Evolutionary conservation across 2,888 invertebrate genomes (phyloP), one percentile per base, ranked within the genome.

Genomic region (Campopleginae sp.): DNA sequence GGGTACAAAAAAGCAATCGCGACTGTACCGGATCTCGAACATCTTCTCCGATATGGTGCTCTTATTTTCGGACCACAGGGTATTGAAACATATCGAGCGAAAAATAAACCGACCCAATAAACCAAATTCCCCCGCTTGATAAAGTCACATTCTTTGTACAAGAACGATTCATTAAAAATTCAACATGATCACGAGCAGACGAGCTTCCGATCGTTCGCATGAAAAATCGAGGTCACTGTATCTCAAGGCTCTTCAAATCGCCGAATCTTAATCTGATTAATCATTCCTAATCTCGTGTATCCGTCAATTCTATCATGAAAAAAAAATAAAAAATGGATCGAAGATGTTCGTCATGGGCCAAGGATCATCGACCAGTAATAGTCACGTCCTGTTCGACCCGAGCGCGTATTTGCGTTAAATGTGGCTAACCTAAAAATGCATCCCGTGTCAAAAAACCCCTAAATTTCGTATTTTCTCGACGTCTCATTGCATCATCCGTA

Each of bases 21-120:
- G 33, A 38, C 17, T 27, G 31, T 31, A 78, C 38, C 38, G 38
- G 10, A 58, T 58, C 72, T 48, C 46, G 48, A 8, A 46, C 14
- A 31, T 33, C 38, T 65, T 66, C 17, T 31, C 72, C 65, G 72
- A 78, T 72, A 68, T 74, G 70, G 78, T 74, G 79, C 58, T 58
- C 27, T 27, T 14, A 27, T 58, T 58, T 58, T 12, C 58, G 58
- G 5, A 12, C 23, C 5, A 0, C 23, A 58, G 23, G 14, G 12
- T 58, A 23, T 12, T 3, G 10, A 3, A 58, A 58, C 12, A 58
- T 12, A 12, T 58, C 17, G n/a, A 48, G n/a, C 5, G 17, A 48
- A 4, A 5, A 23, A 58, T 58, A 12, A 27, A 27, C 23, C 23
- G 58, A 58, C 14, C 58, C 12, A 27, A 27, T 27, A 14, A 58